A percentile compares a stretch with the other conserved stretches of the same genome.
Conservation (phyloP, 2,888 invertebrate genomes). For the Galerucella nymphaeae region DNA sequence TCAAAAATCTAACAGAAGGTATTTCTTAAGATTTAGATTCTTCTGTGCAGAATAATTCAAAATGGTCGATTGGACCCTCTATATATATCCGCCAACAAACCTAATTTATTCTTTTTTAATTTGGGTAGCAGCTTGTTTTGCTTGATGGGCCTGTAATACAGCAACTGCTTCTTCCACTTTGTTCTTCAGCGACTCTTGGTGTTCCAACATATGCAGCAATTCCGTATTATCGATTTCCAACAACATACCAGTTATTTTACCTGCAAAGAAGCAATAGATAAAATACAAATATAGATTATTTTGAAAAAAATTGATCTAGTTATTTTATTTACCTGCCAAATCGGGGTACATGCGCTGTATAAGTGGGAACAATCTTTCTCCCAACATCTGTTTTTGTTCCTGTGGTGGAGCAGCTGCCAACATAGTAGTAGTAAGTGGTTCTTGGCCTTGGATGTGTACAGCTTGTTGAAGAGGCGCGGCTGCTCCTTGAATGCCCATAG, state of each 20-base stretch:
- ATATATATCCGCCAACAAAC: neutral
- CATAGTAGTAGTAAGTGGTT: conserved; percentile 95
- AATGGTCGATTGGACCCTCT: neutral
- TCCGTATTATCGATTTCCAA: conserved; percentile 99
- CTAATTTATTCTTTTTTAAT: conserved; percentile 67
- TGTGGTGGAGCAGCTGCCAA: conserved; percentile 94
- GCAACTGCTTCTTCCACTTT: conserved; percentile 99
- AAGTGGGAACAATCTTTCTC: conserved; percentile 97
- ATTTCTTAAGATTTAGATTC: neutral
- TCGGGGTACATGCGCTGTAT: conserved; percentile 95
- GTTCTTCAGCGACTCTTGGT: conserved; percentile 93
- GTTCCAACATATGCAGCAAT: conserved; percentile 96
- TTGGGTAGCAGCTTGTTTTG: conserved; percentile 78
- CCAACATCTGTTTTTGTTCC: conserved; percentile 99
- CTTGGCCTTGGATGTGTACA: conserved; percentile 93
- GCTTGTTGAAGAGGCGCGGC: conserved; percentile 80
- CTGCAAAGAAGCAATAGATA: too few species aligned
- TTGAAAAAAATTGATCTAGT: too few species aligned
- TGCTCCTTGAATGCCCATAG: conserved; percentile 58
- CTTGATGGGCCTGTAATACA: conserved; percentile 97
- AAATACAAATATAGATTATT: too few species aligned
- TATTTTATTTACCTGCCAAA: conserved; percentile 12
- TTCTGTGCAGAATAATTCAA: neutral
- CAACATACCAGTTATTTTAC: conserved; percentile 99
- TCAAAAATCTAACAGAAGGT: neutral